These are phyloP conservation scores for Micromesistius poutassou DNA, from an alignment of 2,797 vertebrate species.

Conservation along the genomic window DNA sequence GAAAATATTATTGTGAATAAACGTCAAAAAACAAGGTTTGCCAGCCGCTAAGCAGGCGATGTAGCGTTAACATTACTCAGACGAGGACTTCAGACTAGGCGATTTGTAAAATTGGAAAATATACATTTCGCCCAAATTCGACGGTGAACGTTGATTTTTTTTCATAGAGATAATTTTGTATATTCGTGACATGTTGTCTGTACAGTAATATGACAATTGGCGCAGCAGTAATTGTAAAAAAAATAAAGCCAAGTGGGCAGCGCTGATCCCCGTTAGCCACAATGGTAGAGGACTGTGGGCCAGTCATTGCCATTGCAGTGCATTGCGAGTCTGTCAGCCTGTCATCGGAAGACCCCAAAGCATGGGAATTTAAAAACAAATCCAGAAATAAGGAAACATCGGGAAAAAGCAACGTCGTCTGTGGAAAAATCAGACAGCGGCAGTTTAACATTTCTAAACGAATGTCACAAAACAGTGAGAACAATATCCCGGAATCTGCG, in stretches of 20 bases:
- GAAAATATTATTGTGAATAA: constrained; percentile 26
- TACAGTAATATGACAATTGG: constrained; percentile 43
- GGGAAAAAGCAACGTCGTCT: constrained; percentile 43
- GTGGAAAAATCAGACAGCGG: constrained; percentile 32
- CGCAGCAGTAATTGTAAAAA: constrained; percentile 54
- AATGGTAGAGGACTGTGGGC: constrained; percentile 69
- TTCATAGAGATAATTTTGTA: constrained; percentile 61
- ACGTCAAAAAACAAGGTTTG: constrained; percentile 49
- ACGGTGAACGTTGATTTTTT: constrained; percentile 40
- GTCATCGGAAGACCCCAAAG: constrained; percentile 65
- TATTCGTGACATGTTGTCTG: constrained; percentile 42
- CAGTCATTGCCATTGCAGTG: constrained; percentile 75
- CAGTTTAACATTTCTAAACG: neutral
- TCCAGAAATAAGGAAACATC: constrained; percentile 45
- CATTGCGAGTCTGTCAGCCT: constrained; percentile 69
- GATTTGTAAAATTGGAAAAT: constrained; percentile 54
- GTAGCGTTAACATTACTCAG: constrained; percentile 52
- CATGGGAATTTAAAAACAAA: constrained; percentile 37
- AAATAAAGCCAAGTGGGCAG: constrained; percentile 57
- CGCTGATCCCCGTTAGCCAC: constrained; percentile 67
- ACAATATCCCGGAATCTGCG: constrained; percentile 76
- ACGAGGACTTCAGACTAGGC: constrained; percentile 53
- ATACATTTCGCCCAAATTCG: constrained; percentile 52
- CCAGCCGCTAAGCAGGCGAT: constrained; percentile 30
- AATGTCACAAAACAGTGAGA: constrained; percentile 48